Conservation (phyloP, 2,888 invertebrate genomes). For the Smittia aterrima region DNA sequence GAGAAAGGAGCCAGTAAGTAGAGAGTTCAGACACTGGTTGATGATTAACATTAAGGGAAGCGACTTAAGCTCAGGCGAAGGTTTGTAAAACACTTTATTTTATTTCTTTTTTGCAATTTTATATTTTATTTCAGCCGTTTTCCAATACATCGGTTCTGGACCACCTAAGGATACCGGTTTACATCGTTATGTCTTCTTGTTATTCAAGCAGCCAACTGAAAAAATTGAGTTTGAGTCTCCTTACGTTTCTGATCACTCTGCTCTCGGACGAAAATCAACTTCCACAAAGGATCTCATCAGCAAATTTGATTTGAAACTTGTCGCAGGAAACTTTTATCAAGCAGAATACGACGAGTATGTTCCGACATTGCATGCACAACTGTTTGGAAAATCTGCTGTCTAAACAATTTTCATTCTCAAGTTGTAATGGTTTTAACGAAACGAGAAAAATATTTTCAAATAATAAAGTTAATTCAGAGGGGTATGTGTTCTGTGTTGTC, state of each 20-base stretch:
- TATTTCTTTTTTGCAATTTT: too few relatives aligned
- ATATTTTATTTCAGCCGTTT: too few relatives aligned
- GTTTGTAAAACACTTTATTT: too few relatives aligned
- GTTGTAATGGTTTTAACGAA: too few relatives aligned
- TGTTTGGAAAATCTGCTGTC: conserved; percentile 48
- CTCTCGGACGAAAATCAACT: conserved; percentile 56
- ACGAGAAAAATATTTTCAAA: too few relatives aligned
- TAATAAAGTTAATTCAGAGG: too few relatives aligned
- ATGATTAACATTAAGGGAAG: conserved; percentile 54
- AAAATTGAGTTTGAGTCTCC: conserved; percentile 51
- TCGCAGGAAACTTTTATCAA: conserved; percentile 79
- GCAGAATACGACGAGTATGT: conserved; percentile 82
- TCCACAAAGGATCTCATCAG: conserved; percentile 68
- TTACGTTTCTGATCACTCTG: conserved; percentile 43
- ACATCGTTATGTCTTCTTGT: conserved; percentile 63
- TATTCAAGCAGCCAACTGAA: conserved; percentile 60
- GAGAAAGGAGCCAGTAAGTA: conserved; percentile 60
- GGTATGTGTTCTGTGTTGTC: too few relatives aligned
- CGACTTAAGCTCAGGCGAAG: conserved; percentile 56
- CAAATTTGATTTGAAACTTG: conserved; percentile 72
- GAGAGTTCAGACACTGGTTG: conserved; percentile 32
- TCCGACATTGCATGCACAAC: conserved; percentile 73
- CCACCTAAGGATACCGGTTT: conserved; percentile 59
- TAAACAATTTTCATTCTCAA: too few relatives aligned
- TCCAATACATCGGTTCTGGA: conserved; percentile 61